Evolutionary conservation across 1,140 invertebrate genomes (phyloP).

Genomic region (Aphidius ervi): DNA sequence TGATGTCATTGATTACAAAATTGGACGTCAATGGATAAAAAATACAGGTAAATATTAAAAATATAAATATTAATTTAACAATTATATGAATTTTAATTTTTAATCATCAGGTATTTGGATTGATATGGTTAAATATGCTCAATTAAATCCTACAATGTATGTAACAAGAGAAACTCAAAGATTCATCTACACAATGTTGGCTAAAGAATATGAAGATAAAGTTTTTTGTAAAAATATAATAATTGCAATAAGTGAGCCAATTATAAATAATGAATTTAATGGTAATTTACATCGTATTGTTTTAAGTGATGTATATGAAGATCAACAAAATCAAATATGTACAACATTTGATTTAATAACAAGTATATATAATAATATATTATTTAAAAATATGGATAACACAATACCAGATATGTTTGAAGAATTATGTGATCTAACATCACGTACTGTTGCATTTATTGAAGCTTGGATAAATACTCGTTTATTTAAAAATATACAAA

Average conservation of each 20-base stretch:
- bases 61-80: constrained; percentile 4
- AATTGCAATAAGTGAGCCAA: constrained; percentile 47
- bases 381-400: constrained; percentile 40
- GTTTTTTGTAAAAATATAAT: constrained; percentile 54
- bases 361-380: constrained; percentile 45
- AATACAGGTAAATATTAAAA: constrained; percentile 37
- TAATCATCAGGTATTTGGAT: constrained; percentile 52
- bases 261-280: constrained; percentile 48
- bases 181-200: constrained; percentile 55
- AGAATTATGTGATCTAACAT: constrained; percentile 36
- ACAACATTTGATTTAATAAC: constrained; percentile 53
- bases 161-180: constrained; percentile 58
- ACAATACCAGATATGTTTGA: constrained; percentile 41
- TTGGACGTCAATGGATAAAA: constrained; percentile 57
- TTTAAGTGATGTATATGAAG: constrained; percentile 51
- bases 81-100: background rate
- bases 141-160: constrained; percentile 61
- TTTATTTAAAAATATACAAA: constrained; percentile 42
- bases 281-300: constrained; percentile 31
- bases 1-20: constrained; percentile 52
- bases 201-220: constrained; percentile 48
- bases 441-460: constrained; percentile 42
- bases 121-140: constrained; percentile 54
- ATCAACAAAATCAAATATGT: constrained; percentile 53
- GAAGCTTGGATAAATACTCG: constrained; percentile 46